Base-by-base conservation (phyloP, 2,888 invertebrate species). In the Temnothorax ravouxi region DNA sequence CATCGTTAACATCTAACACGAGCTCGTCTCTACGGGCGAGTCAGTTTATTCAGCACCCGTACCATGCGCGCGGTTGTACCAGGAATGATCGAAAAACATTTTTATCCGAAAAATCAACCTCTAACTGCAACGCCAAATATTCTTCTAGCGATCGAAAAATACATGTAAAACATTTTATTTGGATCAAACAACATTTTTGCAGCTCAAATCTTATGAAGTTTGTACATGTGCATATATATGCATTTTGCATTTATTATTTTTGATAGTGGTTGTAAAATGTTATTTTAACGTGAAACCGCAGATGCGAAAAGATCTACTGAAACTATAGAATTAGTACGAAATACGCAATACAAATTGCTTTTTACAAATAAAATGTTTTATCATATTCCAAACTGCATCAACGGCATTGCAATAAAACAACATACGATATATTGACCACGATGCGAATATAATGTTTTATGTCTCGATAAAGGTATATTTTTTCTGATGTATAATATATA, bases 1-100 rank as follows among this genome's bases (percentile, higher is more conserved):
- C 89, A 87, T 88, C 89, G 87, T 88, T 88, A 89, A 86, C 86
- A 84, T 84, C 86, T 84, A 88, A 88, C 88, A 77, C 84, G 79
- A 79, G 59, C 75, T 72, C 66, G 76, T 88, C 76, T 69, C 79
- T 56, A 11, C 25, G 56, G 54, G 15, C 44, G 71, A 71, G 77
- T 66, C 54, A 50, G 72, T 83, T 83, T 84, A 61, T 69, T 76
- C 75, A 75, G 83, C 56, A 61, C 21, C 34, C 59, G 56, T 47
- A 34, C 56, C 56, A 2, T 11, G 44, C 47, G 44, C 47, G 41
- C 44, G 29, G 41, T 74, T 61, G n/a, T 25, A 21, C 47, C 3
- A 34, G 44, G 38, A 41, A 77, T 50, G 50, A 77, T 61, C 59
- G 72, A 52, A 29, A 81, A 76, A 76, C 76, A 50, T 61, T 76